Base-by-base conservation (phyloP, 2,113 vertebrate species). In the Ceratotherium simum region DNA sequence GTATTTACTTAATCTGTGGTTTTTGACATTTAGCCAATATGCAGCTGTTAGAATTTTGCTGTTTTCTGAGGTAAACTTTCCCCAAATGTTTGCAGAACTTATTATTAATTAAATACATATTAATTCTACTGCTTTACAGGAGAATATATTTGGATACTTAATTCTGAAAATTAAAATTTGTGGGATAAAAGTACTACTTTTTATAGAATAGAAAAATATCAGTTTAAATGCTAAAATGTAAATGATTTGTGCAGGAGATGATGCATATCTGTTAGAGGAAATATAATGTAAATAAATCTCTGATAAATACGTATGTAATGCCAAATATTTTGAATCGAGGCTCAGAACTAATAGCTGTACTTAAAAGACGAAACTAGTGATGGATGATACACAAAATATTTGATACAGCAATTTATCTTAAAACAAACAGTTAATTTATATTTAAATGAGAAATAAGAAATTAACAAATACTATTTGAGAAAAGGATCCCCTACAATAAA, bases 1-100 rank as follows among this genome's bases (percentile, higher is more conserved):
- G 6, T 84, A 94, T 48, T 51, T 91, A 64, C 84, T 93, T 85
- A 72, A 70, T 89, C 17, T 67, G 46, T 87, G 33, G 29, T 90
- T 81, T 96, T 93, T 92, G 3, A 89, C 13, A 18, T 79, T 96
- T 97, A 94, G 54, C 3, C 56, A 90, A 6, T 76, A 39, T 72
- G 1, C 60, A 13, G 42, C 83, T 56, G 7, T 1, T 91, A 13
- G 79, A 42, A 90, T 21, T 83, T 87, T 83, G 25, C 78, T 0
- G 2, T 94, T 86, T 98, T 58, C 42, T 93, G 75, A 62, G 79
- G 84, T 94, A 87, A 87, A 78, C 1, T 64, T 14, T 33, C n/a
- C 0, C 0, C 73, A 58, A 94, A 70, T 93, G 60, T 17, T 39
- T 92, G 60, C 89, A 42, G 29, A 79, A 2, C n/a, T 90, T 88